Base-by-base conservation (phyloP, 2,888 invertebrate species). In the Ceratothoa steindachneri region DNA sequence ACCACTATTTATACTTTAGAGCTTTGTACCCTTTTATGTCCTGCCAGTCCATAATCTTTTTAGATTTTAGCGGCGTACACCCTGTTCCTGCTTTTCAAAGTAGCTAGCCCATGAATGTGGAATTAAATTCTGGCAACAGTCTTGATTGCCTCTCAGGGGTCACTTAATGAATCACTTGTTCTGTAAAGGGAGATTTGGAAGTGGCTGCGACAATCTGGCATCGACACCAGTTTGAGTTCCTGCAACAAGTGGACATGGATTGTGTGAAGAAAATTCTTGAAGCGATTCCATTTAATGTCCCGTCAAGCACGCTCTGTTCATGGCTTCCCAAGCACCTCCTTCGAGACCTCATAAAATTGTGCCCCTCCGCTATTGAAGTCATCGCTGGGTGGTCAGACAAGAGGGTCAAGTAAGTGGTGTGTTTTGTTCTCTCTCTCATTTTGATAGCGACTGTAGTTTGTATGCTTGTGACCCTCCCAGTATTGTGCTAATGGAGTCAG, bases 211-310 rank as follows among this genome's bases (percentile, higher is more conserved):
- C 73, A 29, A 60, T 79, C 15, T 79, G 78, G 78, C 78, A 76
- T 30, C 73, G 78, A 7, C 78, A 79, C 67, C 75, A 71, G 64
- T 73, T 76, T 27, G 78, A 79, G 71, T 79, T 79, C 52, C 51
- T 60, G 41, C 29, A 51, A 7, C 29, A 19, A 5, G 67, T 79
- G 9, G 66, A 74, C 30, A 30, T 52, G 19, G 27, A 28, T 1
- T 70, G 71, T 65, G 79, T 79, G 67, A 2, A 41, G 9, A 31
- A 41, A 29, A 69, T 79, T n/a, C 69, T 79, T 28, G 51, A 68
- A 0, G 51, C 67, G 15, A 41, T 79, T 22, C 79, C 79, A 4
- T 65, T 52, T 22, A 68, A 60, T 24, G 41, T 76, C 5, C 65
- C 72, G 3, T 76, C 79, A 9, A 15, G 22, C 4, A 41, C n/a